Base-by-base conservation (phyloP, 2,888 invertebrate genomes). In the Microchrysa polita region DNA sequence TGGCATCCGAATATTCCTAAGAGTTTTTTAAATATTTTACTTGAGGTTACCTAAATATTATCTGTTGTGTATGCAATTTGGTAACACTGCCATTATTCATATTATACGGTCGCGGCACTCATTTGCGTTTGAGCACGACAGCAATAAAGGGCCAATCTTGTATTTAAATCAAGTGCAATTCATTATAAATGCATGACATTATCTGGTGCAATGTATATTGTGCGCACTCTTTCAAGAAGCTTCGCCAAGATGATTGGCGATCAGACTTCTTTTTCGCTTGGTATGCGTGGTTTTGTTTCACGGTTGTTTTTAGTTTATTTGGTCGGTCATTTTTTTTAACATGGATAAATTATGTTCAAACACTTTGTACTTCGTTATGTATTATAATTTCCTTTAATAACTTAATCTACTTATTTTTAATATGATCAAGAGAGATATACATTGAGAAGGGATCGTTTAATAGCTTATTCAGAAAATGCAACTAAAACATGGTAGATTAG, bases 151-250 rank as follows among this genome's bases (percentile, higher is more conserved):
- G 65, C 44, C 55, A 73, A 76, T 76, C 73, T 74, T 42, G 60
- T 48, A 72, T 72, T 76, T 76, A 72, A 76, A 76, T 76, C 76
- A 74, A 73, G 67, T 73, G 71, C 72, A 40, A 74, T 76, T 72
- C 73, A 76, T 74, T 74, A 74, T 72, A 67, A 74, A 76, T 76
- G 69, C 74, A 73, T 53, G 52, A 52, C 48, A 74, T 61, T 72
- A 57, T 61, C 27, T 34, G n/a, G n/a, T n/a, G 27, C 27, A 34
- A 34, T 34, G 27, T 34, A 7, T 34, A 34, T 34, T 34, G n/a
- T n/a, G 27, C 52, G 16, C 63, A 63, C 27, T 57, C 63, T 18
- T 59, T 65, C 42, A 44, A 67, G 48, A 48, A n/a, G 48, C 48
- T n/a, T 4, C 14, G 4, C 16, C 16, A n/a, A n/a, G 48, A n/a